These are phyloP conservation scores for Notocelia uddmanniana DNA, from an alignment of 2,888 invertebrate genomes.

Conservation along the genomic window DNA sequence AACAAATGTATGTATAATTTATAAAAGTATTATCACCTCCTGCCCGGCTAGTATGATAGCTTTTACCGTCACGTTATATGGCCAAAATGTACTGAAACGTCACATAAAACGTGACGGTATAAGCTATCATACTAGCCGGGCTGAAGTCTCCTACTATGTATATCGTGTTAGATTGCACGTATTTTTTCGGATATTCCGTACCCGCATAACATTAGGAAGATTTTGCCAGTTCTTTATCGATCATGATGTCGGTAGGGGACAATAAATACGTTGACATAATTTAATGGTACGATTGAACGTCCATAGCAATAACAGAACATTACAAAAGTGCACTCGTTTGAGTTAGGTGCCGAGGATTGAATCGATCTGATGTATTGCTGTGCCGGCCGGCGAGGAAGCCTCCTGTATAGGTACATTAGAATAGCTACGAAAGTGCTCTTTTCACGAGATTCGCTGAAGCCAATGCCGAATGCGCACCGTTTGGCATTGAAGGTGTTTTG, in stretches of 20 bases:
- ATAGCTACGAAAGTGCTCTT: slow-evolving; percentile 58
- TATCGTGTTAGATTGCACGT: no score
- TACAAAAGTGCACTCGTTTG: slow-evolving; percentile 57
- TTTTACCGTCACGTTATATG: no score
- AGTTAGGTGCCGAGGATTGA: slow-evolving; percentile 51
- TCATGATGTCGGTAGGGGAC: background rate
- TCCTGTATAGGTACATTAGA: slow-evolving; percentile 56
- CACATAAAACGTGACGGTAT: no score
- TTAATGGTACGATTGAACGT: background rate
- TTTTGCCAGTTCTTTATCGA: background rate
- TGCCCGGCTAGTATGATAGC: no score
- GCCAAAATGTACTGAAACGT: no score
- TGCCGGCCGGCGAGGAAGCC: slow-evolving; percentile 49
- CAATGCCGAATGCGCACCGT: slow-evolving; percentile 51
- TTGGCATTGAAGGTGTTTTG: slow-evolving; percentile 28
- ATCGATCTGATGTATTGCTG: slow-evolving; percentile 53
- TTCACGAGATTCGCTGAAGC: slow-evolving; percentile 54
- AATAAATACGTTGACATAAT: background rate
- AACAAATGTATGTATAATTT: no score
- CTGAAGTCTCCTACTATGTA: no score
- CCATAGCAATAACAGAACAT: background rate
- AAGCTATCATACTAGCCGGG: no score
- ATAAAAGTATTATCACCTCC: no score
- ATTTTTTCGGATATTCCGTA: no score
- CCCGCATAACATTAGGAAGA: background rate